Evolutionary conservation across 2,797 vertebrate genomes (phyloP), one percentile per base, ranked within the genome.

Genomic region (Gymnocypris eckloni): DNA sequence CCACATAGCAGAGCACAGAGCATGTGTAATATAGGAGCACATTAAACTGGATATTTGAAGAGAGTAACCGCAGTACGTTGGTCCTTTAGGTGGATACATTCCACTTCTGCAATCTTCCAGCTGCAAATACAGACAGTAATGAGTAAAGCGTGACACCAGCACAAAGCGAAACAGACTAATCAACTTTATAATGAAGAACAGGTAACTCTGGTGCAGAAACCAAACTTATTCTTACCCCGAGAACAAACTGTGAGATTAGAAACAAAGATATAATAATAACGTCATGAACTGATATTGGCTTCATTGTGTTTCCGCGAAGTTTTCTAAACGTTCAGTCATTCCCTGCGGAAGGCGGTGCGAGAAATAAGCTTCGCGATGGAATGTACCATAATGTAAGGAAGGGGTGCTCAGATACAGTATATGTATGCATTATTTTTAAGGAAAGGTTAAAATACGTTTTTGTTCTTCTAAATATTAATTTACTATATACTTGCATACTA

Each of bases 71-170:
- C 22, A 43, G 96, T 94, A 99, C 98, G 98, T 99, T 76, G 97
- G 96, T 52, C 98, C 98, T 9, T 94, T 94, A 33, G 98, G 98
- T 81, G 98, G 98, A 87, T 99, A 99, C 86, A 94, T 97, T 71
- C 92, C 94, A 54, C 88, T 91, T 91, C 94, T 96, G 91, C 98
- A 99, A 16, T 97, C 95, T 90, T 99, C 98, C 81, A 94, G 97
- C 98, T 99, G 94, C 33, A 90, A 94, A 56, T 6, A 79, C 22
- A 50, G 16, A 20, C 5, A 2, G 6, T 81, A 1, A 71, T 56
- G n/a, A 79, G 4, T 0, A 22, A 56, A 1, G 25, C 18, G 22
- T 72, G 79, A n/a, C 37, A 77, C 4, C 18, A 39, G 22, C 25
- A 48, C 13, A 6, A 43, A 41, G 2, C 12, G 25, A 82, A 71